Evolutionary conservation across 2,888 invertebrate species (phyloP), one percentile per base, ranked within the genome.

Genomic region (Malthinus flaveolus): DNA sequence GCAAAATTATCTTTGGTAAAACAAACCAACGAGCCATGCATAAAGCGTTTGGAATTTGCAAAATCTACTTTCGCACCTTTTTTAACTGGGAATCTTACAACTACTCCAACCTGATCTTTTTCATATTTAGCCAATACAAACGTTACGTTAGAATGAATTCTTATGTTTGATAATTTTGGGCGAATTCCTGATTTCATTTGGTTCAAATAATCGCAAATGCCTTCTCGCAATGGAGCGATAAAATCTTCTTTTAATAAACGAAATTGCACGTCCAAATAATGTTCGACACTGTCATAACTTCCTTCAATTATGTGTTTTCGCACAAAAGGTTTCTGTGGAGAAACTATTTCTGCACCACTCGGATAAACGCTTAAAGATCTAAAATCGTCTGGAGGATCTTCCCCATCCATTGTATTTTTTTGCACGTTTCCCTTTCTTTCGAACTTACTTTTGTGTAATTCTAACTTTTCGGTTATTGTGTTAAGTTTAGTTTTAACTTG

Each of bases 191-290:
- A 13, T 3, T 13, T 7, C 13, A 52, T 23, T 37, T 54, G 49
- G 12, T 56, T 49, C 8, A 68, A 44, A 53, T 69, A 74, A n/a
- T 68, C 58, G 49, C 66, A 62, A 45, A 90, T 82, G 59, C 88
- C 90, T 69, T 87, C 83, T 33, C 90, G 78, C 15, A 95, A 73
- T 0, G 93, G 90, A 11, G 83, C 81, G 32, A 91, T 82, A 71
- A 90, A 92, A 76, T 95, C 94, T 79, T 94, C 92, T 32, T 91
- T 79, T 47, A 94, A 73, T 33, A 93, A 79, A 34, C 88, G 83
- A 71, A 91, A 91, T 66, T 93, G 93, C n/a, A 87, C 80, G 67
- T 90, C 89, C 15, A 95, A 78, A 72, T 95, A 95, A 69, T 91
- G 86, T 44, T 87, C 82, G 1, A 87, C 80, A 69, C 81, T 81